phyloP scores from a whole-genome alignment of 2,797 vertebrate species.

The Streptopelia turtur region DNA sequence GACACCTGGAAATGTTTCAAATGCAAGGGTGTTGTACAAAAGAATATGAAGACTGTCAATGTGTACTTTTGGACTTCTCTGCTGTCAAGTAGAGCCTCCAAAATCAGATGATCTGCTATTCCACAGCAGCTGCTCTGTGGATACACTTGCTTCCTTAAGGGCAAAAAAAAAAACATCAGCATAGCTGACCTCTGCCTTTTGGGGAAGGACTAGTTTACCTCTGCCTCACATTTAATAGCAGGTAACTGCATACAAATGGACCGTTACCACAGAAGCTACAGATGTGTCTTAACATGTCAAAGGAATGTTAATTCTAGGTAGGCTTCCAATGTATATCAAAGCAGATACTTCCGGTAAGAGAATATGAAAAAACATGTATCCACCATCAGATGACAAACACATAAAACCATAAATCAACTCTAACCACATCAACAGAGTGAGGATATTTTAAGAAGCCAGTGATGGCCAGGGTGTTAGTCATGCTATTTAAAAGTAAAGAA shows the following conservation, averaged over 20 bases:
- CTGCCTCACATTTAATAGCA: fast-evolving
- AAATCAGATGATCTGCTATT: neutral
- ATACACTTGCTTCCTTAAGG: neutral
- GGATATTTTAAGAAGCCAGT: neutral
- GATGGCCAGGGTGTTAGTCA: slow-evolving; percentile 1
- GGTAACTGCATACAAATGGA: neutral
- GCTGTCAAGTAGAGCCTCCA: neutral
- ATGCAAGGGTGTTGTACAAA: fast-evolving
- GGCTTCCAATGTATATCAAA: neutral
- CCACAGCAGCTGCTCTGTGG: fast-evolving
- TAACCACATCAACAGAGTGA: neutral
- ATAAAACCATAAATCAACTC: neutral
- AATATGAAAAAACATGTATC: neutral
- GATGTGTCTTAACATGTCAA: fast-evolving
- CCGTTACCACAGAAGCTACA: neutral
- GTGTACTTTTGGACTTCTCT: neutral
- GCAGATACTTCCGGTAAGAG: neutral
- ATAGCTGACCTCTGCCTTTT: neutral
- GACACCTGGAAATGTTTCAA: neutral
- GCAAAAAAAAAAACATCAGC: neutral
- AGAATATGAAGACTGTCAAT: fast-evolving
- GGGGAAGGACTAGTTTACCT: neutral
- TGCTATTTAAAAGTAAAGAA: neutral
- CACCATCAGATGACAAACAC: neutral
- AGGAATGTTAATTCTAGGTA: neutral